phyloP scores from a whole-genome alignment of 1,140 invertebrate genomes.

The Sweltsa coloradensis region DNA sequence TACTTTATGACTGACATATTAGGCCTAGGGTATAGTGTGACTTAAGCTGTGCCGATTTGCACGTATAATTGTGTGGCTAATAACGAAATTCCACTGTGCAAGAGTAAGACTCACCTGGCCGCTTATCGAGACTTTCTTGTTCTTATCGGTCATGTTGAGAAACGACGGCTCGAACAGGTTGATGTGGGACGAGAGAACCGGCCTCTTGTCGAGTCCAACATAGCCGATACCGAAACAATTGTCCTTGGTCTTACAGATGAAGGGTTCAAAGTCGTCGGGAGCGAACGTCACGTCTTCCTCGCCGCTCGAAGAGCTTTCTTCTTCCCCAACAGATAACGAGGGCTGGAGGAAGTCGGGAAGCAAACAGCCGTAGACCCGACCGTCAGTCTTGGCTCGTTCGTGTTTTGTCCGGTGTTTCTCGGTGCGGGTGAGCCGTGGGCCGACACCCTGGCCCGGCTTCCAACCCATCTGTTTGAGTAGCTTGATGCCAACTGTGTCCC shows the following conservation, averaged over 20 bases:
- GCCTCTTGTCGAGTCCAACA: slow-evolving; percentile 54
- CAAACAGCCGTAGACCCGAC: slow-evolving; percentile 37
- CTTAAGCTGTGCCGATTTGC: too few species aligned
- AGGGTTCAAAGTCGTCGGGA: slow-evolving; percentile 69
- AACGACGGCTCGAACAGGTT: slow-evolving; percentile 25
- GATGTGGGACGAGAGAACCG: slow-evolving; percentile 34
- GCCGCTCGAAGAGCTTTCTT: slow-evolving; percentile 18
- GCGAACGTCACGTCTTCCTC: slow-evolving; percentile 50
- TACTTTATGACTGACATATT: too few species aligned
- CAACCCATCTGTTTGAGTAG: slow-evolving; percentile 82
- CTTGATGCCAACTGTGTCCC: slow-evolving; percentile 75
- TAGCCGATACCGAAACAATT: slow-evolving; percentile 85
- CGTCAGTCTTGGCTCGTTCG: slow-evolving; percentile 45
- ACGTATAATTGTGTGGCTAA: too few species aligned
- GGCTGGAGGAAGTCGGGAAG: neutral
- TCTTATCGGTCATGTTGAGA: slow-evolving; percentile 36
- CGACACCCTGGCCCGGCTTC: slow-evolving; percentile 84
- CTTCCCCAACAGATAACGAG: slow-evolving; percentile 23
- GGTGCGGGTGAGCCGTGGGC: slow-evolving; percentile 47
- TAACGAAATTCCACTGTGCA: too few species aligned
- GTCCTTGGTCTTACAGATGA: slow-evolving; percentile 58
- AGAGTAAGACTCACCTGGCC: slow-evolving; percentile 47
- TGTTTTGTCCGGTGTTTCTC: slow-evolving; percentile 38
- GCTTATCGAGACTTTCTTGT: slow-evolving; percentile 62
- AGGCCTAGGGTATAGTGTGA: too few species aligned